Percentiles rank a stretch among this genome's conserved stretches.
phyloP scores from a whole-genome alignment of 2,888 invertebrate genomes.

The Seira ritae region DNA sequence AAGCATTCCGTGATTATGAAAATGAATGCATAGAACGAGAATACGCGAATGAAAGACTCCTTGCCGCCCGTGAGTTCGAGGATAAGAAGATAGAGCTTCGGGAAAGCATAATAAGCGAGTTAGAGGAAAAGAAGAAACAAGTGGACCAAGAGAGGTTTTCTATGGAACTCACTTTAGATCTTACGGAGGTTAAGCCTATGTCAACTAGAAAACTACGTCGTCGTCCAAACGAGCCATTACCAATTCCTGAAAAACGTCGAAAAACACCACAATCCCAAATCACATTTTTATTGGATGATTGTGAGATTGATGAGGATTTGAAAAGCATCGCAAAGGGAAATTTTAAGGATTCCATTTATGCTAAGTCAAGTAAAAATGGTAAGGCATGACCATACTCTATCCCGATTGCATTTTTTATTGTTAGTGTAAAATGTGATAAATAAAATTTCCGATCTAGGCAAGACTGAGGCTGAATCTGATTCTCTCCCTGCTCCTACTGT shows the following conservation, averaged over 20 bases:
- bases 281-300: constrained; percentile 91
- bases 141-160: constrained; percentile 92
- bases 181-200: constrained; percentile 95
- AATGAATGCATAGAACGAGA: constrained; percentile 92
- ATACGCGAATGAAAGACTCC: constrained; percentile 90
- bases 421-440: too few species aligned
- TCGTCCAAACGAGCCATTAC: constrained; percentile 94
- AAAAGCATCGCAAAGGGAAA: constrained; percentile 82
- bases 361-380: constrained; percentile 39
- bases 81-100: constrained; percentile 94
- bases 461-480: constrained; percentile 15
- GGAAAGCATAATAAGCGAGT: constrained; percentile 91
- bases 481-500: constrained; percentile 28
- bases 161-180: constrained; percentile 93
- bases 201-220: constrained; percentile 94
- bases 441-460: too few species aligned
- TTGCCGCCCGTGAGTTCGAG: constrained; percentile 93
- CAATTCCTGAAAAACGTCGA: constrained; percentile 87
- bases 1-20: constrained; percentile 87
- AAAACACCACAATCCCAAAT: constrained; percentile 87
- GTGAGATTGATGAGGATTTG: constrained; percentile 91
- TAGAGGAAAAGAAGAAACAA: constrained; percentile 93
- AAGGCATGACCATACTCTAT: background rate
- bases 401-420: too few species aligned
- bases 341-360: constrained; percentile 47